Percentiles rank a stretch among this genome's conserved stretches.
phyloP scores from a whole-genome alignment of 2,797 vertebrate genomes.

The Tadarida brasiliensis region DNA sequence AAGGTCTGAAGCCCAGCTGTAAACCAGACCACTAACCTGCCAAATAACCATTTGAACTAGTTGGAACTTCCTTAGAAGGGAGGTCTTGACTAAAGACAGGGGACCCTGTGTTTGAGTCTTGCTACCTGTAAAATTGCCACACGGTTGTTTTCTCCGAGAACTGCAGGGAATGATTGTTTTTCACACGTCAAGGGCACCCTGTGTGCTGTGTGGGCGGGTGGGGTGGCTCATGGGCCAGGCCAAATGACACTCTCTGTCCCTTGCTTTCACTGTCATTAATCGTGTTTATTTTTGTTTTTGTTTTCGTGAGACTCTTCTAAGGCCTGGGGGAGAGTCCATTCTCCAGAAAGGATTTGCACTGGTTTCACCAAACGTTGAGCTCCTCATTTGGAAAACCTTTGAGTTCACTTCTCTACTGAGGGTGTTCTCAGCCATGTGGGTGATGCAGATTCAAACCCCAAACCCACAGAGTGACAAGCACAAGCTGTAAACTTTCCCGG shows the following conservation, averaged over 20 bases:
- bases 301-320: neutral
- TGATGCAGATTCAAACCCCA: neutral
- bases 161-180: neutral
- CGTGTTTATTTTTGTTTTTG: neutral
- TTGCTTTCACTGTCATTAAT: neutral
- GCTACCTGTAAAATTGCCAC: neutral
- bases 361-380: neutral
- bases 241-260: neutral
- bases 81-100: neutral
- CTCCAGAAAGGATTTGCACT: neutral
- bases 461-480: neutral
- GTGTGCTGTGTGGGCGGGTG: neutral
- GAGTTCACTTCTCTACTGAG: neutral
- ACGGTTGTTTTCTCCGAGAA: neutral
- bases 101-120: neutral
- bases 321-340: neutral
- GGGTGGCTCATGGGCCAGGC: neutral
- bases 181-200: neutral
- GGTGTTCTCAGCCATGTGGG: neutral
- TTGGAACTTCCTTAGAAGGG: neutral
- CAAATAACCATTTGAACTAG: neutral
- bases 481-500: neutral
- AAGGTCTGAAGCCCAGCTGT: neutral
- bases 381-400: constrained; percentile 5
- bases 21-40: neutral